Conservation (phyloP, 2,797 vertebrate genomes). For the Typhlichthys subterraneus region DNA sequence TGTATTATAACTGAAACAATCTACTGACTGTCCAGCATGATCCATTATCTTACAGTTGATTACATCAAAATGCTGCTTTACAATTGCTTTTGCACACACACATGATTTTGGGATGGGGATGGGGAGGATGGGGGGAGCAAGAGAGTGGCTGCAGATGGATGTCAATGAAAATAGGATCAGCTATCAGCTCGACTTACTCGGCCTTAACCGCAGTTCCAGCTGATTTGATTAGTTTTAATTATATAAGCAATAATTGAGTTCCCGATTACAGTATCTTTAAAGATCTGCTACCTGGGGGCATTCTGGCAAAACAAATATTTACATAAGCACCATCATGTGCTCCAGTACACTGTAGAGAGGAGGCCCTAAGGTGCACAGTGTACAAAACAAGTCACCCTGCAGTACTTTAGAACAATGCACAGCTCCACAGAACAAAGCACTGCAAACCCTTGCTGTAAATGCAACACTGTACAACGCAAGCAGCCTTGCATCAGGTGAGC, state of each 20-base stretch:
- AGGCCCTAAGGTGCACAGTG: slow-evolving; percentile 4
- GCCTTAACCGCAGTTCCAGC: neutral
- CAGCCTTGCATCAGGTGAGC: slow-evolving; percentile 39
- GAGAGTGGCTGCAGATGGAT: neutral
- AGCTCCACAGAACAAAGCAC: slow-evolving; percentile 1
- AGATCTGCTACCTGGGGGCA: neutral
- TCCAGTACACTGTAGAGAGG: neutral
- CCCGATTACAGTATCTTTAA: neutral
- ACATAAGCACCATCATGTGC: neutral
- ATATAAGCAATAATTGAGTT: neutral
- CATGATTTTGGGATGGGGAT: neutral
- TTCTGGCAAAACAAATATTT: neutral
- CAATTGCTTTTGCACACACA: neutral
- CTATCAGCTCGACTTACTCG: neutral
- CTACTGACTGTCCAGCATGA: neutral
- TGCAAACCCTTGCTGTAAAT: slow-evolving; percentile 10
- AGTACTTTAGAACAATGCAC: slow-evolving; percentile 18
- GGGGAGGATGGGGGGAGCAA: neutral
- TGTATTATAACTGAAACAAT: neutral
- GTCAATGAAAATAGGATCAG: neutral
- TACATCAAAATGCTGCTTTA: no score
- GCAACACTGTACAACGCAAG: slow-evolving; percentile 41
- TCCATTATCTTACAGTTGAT: no score
- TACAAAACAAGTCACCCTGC: no score
- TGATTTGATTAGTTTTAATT: slow-evolving; percentile 1